Conservation (phyloP, 1,140 invertebrate species). For the Cheumatopsyche charites region DNA sequence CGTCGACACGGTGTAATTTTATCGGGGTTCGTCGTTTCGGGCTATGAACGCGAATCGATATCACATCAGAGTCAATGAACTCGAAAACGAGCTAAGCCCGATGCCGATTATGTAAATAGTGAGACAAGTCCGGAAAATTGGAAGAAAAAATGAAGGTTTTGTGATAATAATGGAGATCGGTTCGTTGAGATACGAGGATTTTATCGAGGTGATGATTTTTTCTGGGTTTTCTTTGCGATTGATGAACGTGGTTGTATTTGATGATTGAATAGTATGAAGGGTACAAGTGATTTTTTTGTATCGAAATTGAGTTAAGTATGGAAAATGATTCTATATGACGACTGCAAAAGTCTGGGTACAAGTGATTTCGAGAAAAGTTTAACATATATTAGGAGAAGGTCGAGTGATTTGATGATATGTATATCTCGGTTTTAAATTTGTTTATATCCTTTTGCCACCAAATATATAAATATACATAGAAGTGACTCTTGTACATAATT, state of each 20-base stretch:
- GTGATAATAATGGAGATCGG: neutral
- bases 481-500: no score
- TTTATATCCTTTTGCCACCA: no score
- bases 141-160: constrained; percentile 12
- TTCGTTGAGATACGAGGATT: neutral
- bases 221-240: neutral
- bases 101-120: constrained; percentile 15
- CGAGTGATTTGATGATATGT: no score
- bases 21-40: neutral
- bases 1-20: neutral
- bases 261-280: no score
- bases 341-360: no score
- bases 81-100: constrained; percentile 11
- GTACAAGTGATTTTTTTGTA: neutral
- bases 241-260: no score
- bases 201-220: neutral
- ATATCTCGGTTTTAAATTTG: no score
- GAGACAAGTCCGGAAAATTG: neutral
- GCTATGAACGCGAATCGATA: constrained; percentile 4
- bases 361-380: no score
- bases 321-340: no score
- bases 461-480: no score
- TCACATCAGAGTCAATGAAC: constrained; percentile 20
- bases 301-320: no score
- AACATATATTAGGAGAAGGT: no score